Conservation (phyloP, 2,113 vertebrate genomes). For the Catharus fuscescens region DNA sequence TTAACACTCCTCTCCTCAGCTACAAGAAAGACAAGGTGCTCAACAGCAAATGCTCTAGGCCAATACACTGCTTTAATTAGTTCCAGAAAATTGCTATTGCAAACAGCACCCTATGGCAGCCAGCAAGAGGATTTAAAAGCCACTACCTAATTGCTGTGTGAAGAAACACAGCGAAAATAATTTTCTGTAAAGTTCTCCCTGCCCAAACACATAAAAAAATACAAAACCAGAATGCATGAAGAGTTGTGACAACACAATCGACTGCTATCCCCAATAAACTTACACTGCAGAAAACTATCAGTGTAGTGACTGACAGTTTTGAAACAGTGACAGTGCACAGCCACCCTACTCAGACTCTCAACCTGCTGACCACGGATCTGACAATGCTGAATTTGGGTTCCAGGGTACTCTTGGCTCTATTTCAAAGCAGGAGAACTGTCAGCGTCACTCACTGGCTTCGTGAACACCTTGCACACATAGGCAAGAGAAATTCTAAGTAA, state of each 20-base stretch:
- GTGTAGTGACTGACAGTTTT: neutral
- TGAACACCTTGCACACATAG: neutral
- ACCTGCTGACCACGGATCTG: neutral
- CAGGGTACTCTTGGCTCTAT: neutral
- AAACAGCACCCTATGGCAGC: neutral
- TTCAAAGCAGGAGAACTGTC: neutral
- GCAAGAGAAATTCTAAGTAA: neutral
- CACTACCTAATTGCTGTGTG: neutral
- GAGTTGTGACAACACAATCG: neutral
- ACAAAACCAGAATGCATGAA: neutral
- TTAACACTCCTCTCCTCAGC: neutral
- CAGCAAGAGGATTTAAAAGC: neutral
- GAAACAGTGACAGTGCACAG: neutral
- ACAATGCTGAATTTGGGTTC: neutral
- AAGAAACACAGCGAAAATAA: neutral
- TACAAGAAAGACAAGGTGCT: neutral
- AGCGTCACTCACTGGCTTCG: neutral
- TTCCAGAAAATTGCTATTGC: neutral
- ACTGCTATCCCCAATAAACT: neutral
- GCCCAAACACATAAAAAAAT: neutral
- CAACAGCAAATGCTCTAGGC: neutral
- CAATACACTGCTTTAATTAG: neutral
- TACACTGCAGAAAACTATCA: neutral
- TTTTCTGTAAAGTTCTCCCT: neutral
- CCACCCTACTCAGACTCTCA: neutral